Conservation (phyloP, 2,888 invertebrate genomes). For the Euspilapteryx auroguttella region DNA sequence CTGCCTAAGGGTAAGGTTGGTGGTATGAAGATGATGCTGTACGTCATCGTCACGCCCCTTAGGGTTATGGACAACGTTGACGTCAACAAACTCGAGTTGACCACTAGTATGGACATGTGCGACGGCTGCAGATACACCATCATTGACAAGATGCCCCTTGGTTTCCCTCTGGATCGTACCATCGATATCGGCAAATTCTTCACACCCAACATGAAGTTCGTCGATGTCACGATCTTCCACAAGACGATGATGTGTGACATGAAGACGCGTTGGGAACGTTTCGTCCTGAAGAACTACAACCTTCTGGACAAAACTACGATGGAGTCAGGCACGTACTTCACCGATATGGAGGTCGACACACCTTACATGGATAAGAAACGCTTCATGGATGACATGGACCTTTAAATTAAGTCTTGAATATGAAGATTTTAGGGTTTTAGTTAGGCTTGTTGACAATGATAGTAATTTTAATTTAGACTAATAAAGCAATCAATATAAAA, state of each 20-base stretch:
- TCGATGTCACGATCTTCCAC: conserved; percentile 68
- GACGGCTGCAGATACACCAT: conserved; percentile 34
- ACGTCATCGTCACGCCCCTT: conserved; percentile 63
- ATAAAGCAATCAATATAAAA: too few relatives aligned
- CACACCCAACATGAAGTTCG: conserved; percentile 69
- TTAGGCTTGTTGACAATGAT: too few relatives aligned
- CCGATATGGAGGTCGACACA: conserved; percentile 22
- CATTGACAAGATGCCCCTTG: conserved; percentile 67
- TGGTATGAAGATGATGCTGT: conserved; percentile 68
- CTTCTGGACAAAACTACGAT: conserved; percentile 23
- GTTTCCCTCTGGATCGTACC: conserved; percentile 74
- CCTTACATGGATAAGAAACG: conserved; percentile 5
- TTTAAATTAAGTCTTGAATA: conserved; percentile 11
- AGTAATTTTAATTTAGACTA: too few relatives aligned
- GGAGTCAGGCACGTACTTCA: conserved; percentile 20
- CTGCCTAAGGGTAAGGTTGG: conserved; percentile 70
- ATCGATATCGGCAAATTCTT: conserved; percentile 62
- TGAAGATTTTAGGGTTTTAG: too few relatives aligned
- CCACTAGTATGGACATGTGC: conserved; percentile 40
- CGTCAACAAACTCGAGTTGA: conserved; percentile 26
- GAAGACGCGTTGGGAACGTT: conserved; percentile 40
- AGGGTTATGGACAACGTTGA: conserved; percentile 40
- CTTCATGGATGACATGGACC: neutral
- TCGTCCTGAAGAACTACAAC: conserved; percentile 32
- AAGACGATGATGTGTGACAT: conserved; percentile 47